phyloP scores from a whole-genome alignment of 2,113 vertebrate genomes.

The Cyprinodon variegatus region DNA sequence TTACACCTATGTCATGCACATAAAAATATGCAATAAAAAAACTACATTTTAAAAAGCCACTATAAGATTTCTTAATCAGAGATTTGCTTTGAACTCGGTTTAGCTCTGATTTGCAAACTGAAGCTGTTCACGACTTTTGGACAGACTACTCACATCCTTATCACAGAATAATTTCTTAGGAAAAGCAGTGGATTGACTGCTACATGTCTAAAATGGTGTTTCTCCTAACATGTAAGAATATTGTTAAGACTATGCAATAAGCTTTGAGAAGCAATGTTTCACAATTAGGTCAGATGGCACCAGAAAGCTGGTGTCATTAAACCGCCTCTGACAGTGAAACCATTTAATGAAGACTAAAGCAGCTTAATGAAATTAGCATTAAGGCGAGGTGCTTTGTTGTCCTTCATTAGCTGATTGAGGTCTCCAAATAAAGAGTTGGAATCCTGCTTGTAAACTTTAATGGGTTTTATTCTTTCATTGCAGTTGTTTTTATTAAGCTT shows the following conservation, averaged over 20 bases:
- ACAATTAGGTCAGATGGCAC: neutral
- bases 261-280: too few relatives aligned
- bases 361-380: neutral
- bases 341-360: neutral
- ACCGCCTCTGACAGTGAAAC: neutral
- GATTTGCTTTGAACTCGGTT: neutral
- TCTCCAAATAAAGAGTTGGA: conserved; percentile 13
- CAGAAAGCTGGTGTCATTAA: neutral
- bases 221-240: neutral
- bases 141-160: neutral
- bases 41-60: too few relatives aligned
- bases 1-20: too few relatives aligned
- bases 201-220: neutral
- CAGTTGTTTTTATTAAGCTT: neutral
- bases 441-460: neutral
- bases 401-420: conserved; percentile 27
- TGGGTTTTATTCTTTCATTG: neutral
- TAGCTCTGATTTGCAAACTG: neutral
- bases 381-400: neutral
- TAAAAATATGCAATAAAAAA: too few relatives aligned
- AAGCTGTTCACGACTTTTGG: too few relatives aligned
- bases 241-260: neutral
- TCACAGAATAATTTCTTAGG: neutral
- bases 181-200: neutral
- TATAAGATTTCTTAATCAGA: too few relatives aligned